A percentile compares a stretch with the other conserved stretches of the same genome.
Evolutionary conservation across 2,113 vertebrate genomes (phyloP).

Genomic region (Psittacus erithacus): DNA sequence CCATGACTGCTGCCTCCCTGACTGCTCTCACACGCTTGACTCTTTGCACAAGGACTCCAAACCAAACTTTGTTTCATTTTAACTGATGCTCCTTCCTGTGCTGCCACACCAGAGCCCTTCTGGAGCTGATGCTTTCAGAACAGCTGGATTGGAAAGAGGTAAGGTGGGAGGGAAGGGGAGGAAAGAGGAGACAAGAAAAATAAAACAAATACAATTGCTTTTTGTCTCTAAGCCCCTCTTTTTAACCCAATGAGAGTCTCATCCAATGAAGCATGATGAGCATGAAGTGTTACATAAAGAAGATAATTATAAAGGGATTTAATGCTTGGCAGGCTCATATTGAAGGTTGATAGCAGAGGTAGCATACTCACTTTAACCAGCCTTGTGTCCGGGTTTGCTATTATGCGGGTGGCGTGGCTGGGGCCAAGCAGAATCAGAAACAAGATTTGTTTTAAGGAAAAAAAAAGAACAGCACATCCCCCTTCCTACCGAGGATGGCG

Average conservation of each 20-base stretch:
- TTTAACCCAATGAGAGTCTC: slow-evolving; percentile 62
- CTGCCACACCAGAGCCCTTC: neutral
- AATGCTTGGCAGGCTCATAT: slow-evolving; percentile 64
- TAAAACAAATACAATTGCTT: slow-evolving; percentile 31
- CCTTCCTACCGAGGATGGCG: slow-evolving; percentile 49
- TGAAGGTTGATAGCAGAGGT: slow-evolving; percentile 35
- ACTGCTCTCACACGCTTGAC: neutral
- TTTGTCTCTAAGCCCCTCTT: slow-evolving; percentile 60
- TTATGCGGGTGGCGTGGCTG: neutral
- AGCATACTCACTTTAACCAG: slow-evolving; percentile 38
- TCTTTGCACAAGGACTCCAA: neutral
- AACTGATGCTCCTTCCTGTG: neutral
- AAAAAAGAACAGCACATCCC: slow-evolving; percentile 4
- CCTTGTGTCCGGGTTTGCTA: slow-evolving; percentile 24
- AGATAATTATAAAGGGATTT: slow-evolving; percentile 78
- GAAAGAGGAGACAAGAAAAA: slow-evolving; percentile 11
- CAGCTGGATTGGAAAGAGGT: neutral
- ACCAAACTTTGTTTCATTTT: neutral
- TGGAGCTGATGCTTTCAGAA: neutral
- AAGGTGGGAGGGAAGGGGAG: neutral
- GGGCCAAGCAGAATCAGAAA: slow-evolving; percentile 25
- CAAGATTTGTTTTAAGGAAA: slow-evolving; percentile 47
- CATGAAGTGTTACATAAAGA: slow-evolving; percentile 74
- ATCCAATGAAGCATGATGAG: slow-evolving; percentile 60
- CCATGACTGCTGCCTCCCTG: neutral